Evolutionary conservation across 2,113 vertebrate species (phyloP).

Genomic region (Lates calcarifer): DNA sequence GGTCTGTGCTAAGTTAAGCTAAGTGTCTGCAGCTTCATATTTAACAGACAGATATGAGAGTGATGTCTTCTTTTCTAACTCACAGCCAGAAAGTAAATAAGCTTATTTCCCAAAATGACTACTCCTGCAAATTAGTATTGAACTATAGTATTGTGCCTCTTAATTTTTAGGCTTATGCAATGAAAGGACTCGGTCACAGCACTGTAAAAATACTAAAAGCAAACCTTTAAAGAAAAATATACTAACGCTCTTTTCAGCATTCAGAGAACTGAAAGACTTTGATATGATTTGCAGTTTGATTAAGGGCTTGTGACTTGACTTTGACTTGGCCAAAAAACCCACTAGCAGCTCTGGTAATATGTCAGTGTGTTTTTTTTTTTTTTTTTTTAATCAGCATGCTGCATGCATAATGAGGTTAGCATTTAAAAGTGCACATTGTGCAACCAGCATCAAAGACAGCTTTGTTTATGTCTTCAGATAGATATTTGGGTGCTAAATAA

Average conservation of each 20-base stretch:
- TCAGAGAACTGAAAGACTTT: neutral
- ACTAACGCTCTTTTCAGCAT: neutral
- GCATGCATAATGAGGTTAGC: neutral
- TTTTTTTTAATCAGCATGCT: neutral
- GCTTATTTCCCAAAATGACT: no score
- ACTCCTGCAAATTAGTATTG: no score
- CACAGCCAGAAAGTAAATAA: neutral
- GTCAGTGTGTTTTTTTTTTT: neutral
- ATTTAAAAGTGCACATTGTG: neutral
- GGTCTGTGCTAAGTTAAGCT: neutral
- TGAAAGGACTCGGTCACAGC: neutral
- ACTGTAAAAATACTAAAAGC: neutral
- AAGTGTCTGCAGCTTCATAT: neutral
- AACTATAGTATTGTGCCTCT: neutral
- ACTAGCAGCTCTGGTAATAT: neutral
- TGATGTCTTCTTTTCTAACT: neutral
- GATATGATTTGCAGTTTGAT: neutral
- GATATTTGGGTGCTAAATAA: neutral
- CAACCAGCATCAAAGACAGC: neutral
- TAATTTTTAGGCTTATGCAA: neutral
- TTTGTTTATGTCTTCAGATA: conserved; percentile 11
- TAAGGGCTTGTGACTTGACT: neutral
- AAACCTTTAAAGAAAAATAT: neutral
- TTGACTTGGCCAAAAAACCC: neutral
- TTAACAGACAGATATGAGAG: no score